Evolutionary conservation across 1,140 invertebrate species (phyloP), one percentile per base, ranked within the genome.

Genomic region (Latrodectus geometricus): DNA sequence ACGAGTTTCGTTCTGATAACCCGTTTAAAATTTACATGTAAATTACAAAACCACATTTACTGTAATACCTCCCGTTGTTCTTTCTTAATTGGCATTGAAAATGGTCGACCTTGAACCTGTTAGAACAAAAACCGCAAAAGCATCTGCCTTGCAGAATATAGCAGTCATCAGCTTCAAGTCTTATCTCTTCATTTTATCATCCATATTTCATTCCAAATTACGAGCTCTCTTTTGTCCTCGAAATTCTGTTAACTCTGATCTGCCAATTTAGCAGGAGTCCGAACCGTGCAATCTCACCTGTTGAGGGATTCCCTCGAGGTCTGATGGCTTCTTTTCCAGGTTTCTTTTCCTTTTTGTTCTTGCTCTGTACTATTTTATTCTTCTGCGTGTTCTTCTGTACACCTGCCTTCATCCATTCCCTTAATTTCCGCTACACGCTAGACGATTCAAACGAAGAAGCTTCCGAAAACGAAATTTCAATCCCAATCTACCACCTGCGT

Each of bases 361-460:
- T 35, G 35, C 35, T 2, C 17, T 61, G 54, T 3, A 61, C 3
- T 3, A 61, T 61, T 17, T 61, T 61, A 11, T 17, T n/a, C 48
- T 23, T 50, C 81, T 75, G 75, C 73, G 75, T 66, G 8, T 17
- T 76, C 11, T 73, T 49, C 48, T 73, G 12, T 21, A 21, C 82
- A 84, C 82, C 82, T 84, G 82, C 82, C 52, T 17, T 20, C 15
- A 54, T 52, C 17, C 66, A 65, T 65, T 69, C 11, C 54, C 35
- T 74, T 72, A 84, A 76, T 84, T 84, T 84, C 82, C 82, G 82
- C 82, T 84, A 84, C 82, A 84, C 82, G 82, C 82, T 23, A 69
- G 23, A 21, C n/a, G 12, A 61, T 14, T 1, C 54, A 8, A 11
- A 61, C 11, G 17, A 61, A 17, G 11, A 14, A 0, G 54, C 54